These are phyloP conservation scores for Lithophane socia DNA, from an alignment of 2,888 invertebrate species.

Conservation along the genomic window DNA sequence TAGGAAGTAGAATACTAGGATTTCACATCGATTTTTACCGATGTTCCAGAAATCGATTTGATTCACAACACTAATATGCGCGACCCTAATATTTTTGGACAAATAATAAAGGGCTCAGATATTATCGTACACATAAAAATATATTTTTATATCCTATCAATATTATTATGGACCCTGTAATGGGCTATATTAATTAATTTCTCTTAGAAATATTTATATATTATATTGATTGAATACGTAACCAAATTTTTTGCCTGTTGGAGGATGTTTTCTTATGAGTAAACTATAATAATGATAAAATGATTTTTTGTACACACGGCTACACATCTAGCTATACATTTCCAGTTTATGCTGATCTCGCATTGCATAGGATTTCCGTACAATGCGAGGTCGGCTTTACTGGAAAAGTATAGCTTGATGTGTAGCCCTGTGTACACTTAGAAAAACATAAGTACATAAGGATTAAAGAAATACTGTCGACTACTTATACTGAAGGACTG, in stretches of 20 bases:
- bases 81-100: conserved; percentile 69
- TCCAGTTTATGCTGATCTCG: no score
- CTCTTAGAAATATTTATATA: conserved; percentile 13
- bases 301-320: no score
- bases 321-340: no score
- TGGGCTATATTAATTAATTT: conserved; percentile 43
- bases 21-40: neutral
- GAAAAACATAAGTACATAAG: no score
- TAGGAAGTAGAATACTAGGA: neutral
- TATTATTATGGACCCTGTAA: conserved; percentile 58
- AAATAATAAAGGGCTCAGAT: conserved; percentile 62
- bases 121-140: conserved; percentile 66
- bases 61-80: conserved; percentile 45
- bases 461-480: no score
- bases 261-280: neutral
- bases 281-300: no score
- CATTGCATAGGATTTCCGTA: no score
- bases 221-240: neutral
- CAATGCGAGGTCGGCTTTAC: no score
- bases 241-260: neutral
- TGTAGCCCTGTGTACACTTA: no score
- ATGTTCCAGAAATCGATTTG: conserved; percentile 1
- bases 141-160: conserved; percentile 69
- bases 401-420: no score
- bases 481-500: no score